A percentile compares a stretch with the other conserved stretches of the same genome.
These are phyloP conservation scores for Arizona elegans DNA, from an alignment of 2,113 vertebrate species.

Conservation along the genomic window DNA sequence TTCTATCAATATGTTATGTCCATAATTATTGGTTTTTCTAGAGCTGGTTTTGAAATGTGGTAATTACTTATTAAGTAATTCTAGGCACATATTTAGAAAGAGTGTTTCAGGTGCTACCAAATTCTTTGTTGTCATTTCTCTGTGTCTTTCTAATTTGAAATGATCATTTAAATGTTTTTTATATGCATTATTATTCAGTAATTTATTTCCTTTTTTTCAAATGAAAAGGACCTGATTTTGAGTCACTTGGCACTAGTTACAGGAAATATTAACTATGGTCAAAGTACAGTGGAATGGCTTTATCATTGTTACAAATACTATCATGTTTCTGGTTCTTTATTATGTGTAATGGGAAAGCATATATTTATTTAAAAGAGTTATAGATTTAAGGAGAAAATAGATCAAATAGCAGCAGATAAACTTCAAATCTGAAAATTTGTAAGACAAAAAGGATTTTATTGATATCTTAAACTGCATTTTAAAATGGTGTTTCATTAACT, in stretches of 20 bases:
- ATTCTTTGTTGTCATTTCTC: background rate
- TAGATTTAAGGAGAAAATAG: background rate
- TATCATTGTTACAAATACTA: background rate
- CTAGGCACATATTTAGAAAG: background rate
- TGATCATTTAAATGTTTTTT: background rate
- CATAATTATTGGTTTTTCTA: background rate
- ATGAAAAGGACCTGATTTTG: background rate
- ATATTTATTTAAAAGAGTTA: background rate
- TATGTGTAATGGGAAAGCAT: background rate
- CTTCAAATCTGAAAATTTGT: background rate
- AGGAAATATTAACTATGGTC: background rate
- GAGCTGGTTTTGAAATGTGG: background rate
- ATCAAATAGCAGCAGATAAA: background rate
- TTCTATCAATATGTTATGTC: background rate
- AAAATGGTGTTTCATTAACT: background rate
- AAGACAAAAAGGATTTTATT: background rate
- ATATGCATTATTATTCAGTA: background rate
- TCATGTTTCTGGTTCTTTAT: background rate
- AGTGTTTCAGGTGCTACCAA: background rate
- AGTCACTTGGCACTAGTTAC: background rate
- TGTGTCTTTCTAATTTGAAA: constrained; percentile 24
- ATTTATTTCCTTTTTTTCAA: background rate
- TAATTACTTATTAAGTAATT: background rate
- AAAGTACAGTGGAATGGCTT: background rate
- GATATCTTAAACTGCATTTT: background rate